Evolutionary conservation across 2,797 vertebrate genomes (phyloP).

Genomic region (Myripristis jacobus): DNA sequence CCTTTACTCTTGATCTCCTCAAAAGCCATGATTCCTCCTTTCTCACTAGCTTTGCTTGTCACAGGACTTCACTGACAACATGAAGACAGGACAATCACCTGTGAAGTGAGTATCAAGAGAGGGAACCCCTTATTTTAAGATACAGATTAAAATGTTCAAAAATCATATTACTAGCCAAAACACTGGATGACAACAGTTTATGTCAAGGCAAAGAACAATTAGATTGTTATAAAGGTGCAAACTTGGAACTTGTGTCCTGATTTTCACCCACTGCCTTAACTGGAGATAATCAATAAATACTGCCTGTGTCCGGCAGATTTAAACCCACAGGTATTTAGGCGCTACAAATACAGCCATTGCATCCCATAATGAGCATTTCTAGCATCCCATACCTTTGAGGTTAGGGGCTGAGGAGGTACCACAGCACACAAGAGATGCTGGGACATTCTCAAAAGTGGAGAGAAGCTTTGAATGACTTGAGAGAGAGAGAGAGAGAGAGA

Average conservation of each 20-base stretch:
- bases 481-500: too few relatives aligned
- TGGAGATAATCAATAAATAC: neutral
- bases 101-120: constrained; percentile 14
- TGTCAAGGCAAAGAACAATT: neutral
- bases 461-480: neutral
- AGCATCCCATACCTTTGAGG: neutral
- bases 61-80: constrained; percentile 46
- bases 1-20: constrained; percentile 84
- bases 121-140: neutral
- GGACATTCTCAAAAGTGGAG: constrained; percentile 9
- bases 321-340: neutral
- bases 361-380: neutral
- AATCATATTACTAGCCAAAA: neutral
- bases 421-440: neutral
- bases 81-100: constrained; percentile 46
- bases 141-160: neutral
- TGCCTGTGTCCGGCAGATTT: neutral
- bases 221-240: neutral
- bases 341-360: neutral
- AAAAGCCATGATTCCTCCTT: constrained; percentile 76
- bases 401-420: neutral
- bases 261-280: neutral
- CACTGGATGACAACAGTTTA: neutral
- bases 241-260: neutral
- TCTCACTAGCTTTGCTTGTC: constrained; percentile 20